A percentile compares a stretch with the other conserved stretches of the same genome.
These are phyloP conservation scores for Dendroctonus valens DNA, from an alignment of 1,140 invertebrate genomes.

Conservation along the genomic window DNA sequence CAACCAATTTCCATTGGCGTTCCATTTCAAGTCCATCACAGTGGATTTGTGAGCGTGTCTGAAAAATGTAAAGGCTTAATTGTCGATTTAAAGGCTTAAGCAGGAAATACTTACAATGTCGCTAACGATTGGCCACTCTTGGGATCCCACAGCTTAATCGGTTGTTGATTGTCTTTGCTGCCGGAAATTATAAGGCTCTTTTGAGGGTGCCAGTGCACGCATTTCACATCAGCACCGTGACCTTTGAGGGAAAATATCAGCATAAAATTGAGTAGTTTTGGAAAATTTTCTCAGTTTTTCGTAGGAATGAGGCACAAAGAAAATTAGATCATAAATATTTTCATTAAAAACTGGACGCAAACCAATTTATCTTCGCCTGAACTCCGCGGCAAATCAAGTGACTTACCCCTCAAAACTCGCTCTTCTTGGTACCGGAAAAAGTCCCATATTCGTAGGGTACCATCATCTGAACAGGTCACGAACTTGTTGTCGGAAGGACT, in stretches of 20 bases:
- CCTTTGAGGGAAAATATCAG: conserved; percentile 58
- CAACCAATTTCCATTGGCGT: conserved; percentile 98
- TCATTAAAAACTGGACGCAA: too few species aligned
- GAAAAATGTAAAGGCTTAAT: conserved; percentile 1
- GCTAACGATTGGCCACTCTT: conserved; percentile 87
- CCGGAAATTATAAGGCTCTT: conserved; percentile 96
- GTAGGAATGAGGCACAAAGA: too few species aligned
- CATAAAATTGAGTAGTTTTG: not conserved
- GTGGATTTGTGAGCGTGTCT: conserved; percentile 99
- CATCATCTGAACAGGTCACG: conserved; percentile 98
- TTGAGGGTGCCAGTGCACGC: conserved; percentile 99
- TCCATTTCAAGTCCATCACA: conserved; percentile 99
- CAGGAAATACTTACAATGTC: conserved; percentile 61
- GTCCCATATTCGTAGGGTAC: conserved; percentile 97
- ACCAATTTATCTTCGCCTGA: too few species aligned
- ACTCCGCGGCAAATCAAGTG: too few species aligned
- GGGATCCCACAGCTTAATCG: conserved; percentile 99
- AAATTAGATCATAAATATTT: too few species aligned
- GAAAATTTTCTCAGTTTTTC: too few species aligned
- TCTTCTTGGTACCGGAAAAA: conserved; percentile 97
- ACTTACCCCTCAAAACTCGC: conserved; percentile 85
- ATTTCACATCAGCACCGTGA: conserved; percentile 99
- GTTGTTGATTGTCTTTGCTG: conserved; percentile 99
- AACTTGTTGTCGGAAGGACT: conserved; percentile 98
- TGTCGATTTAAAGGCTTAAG: not conserved